These are phyloP conservation scores for Alectura lathami DNA, from an alignment of 2,113 vertebrate genomes.

Conservation along the genomic window DNA sequence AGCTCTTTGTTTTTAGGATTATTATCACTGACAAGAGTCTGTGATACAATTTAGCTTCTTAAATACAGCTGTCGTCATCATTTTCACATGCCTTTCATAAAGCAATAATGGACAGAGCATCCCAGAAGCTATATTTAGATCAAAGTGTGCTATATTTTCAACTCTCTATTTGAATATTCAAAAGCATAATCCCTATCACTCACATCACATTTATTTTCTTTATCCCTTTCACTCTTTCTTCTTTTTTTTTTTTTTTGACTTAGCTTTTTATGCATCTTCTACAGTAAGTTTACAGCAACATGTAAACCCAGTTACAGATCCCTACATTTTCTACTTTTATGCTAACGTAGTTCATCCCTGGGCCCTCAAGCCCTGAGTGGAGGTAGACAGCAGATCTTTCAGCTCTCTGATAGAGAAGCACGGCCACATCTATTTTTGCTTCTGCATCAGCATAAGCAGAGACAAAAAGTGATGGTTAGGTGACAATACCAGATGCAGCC, in stretches of 20 bases:
- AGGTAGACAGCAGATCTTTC: neutral
- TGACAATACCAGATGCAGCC: neutral
- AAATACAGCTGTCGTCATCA: neutral
- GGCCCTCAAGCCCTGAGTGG: neutral
- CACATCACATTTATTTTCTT: neutral
- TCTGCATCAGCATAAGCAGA: neutral
- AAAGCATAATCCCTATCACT: neutral
- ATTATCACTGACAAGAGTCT: neutral
- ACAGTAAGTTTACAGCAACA: neutral
- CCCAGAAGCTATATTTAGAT: constrained; percentile 28
- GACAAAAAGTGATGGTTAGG: neutral
- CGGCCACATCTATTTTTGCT: neutral
- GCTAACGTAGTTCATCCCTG: neutral
- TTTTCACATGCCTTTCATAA: neutral
- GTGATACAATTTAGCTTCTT: neutral
- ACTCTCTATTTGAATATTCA: neutral
- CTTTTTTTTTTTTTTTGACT: neutral
- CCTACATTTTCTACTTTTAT: neutral
- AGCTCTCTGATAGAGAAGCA: neutral
- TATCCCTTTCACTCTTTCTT: neutral
- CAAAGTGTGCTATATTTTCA: neutral
- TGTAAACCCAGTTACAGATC: neutral
- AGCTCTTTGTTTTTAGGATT: neutral
- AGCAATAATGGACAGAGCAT: neutral
- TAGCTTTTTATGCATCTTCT: neutral